Base-by-base conservation (phyloP, 2,888 invertebrate genomes). In the Lutraria lutraria region DNA sequence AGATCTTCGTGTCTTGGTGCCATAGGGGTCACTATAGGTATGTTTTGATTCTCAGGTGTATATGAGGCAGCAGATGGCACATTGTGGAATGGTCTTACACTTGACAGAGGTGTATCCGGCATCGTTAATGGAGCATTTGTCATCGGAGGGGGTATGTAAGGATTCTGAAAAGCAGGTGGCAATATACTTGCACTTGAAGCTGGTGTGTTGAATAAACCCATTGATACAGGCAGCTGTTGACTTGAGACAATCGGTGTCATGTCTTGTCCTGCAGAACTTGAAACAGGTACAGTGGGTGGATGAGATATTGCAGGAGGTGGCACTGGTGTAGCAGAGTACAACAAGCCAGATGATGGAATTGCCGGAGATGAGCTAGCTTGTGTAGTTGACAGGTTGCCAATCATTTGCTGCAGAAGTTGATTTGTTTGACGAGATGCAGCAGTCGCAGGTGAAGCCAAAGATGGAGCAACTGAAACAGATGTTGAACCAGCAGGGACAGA, bases 21-120 rank as follows among this genome's bases (percentile, higher is more conserved):
- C 87, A 88, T 86, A 13, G 92, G 92, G 43, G 92, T 91, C 1
- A 87, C 56, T 13, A 87, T 63, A 12, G 88, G 89, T 52, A 91
- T 92, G n/a, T 89, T 88, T 56, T 92, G 91, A 81, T 89, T 84
- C 63, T 90, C 90, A n/a, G 92, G 91, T 19, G 91, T 93, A 72
- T 92, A 90, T 2, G 56, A 83, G 13, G 91, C 89, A 72, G 88
- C 89, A n/a, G 85, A 43, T 8, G 91, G 90, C 19, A 90, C 89
- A 89, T 89, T 90, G 13, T 85, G 79, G 63, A 85, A 85, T 54
- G 79, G 43, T 72, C 82, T 34, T 19, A 43, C 31, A 54, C 76
- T 83, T 53, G 81, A 31, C 54, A n/a, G 63, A 80, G 80, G 68
- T 43, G 84, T 82, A 68, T 79, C 83, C 12, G 89, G 80, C 10